These are phyloP conservation scores for Ochropleura leucogaster DNA, from an alignment of 2,888 invertebrate genomes.

Conservation along the genomic window DNA sequence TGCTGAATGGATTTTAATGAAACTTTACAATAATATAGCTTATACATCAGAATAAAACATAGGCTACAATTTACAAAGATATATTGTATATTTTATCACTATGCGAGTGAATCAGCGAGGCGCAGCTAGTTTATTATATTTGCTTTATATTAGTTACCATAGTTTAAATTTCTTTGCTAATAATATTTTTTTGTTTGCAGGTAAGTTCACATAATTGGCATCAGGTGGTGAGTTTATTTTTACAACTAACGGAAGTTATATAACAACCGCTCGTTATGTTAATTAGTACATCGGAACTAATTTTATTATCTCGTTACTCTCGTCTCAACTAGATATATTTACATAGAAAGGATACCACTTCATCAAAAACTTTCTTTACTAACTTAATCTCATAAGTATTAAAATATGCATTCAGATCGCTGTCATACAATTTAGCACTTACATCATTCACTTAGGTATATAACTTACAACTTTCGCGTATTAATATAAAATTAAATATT, in stretches of 20 bases:
- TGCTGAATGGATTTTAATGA: too few relatives aligned
- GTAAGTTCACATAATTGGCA: slow-evolving; percentile 17
- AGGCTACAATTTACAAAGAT: too few relatives aligned
- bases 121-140: background rate
- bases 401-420: slow-evolving; percentile 38
- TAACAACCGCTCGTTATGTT: too few relatives aligned
- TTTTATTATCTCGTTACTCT: background rate
- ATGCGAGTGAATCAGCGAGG: too few relatives aligned
- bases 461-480: slow-evolving; percentile 37
- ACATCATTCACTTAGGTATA: slow-evolving; percentile 4
- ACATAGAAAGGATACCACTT: slow-evolving; percentile 11
- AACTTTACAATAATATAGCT: too few relatives aligned
- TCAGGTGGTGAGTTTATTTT: slow-evolving; percentile 34
- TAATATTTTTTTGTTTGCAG: slow-evolving; percentile 29
- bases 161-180: background rate
- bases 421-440: slow-evolving; percentile 1
- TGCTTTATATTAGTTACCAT: background rate
- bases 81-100: too few relatives aligned
- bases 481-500: slow-evolving; percentile 17
- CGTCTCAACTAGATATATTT: background rate
- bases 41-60: too few relatives aligned
- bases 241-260: background rate
- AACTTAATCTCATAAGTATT: slow-evolving; percentile 16
- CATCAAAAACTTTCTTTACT: slow-evolving; percentile 44
- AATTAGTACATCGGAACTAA: background rate